These are phyloP conservation scores for Cheilosia vulpina DNA, from an alignment of 2,888 invertebrate species.

Conservation along the genomic window DNA sequence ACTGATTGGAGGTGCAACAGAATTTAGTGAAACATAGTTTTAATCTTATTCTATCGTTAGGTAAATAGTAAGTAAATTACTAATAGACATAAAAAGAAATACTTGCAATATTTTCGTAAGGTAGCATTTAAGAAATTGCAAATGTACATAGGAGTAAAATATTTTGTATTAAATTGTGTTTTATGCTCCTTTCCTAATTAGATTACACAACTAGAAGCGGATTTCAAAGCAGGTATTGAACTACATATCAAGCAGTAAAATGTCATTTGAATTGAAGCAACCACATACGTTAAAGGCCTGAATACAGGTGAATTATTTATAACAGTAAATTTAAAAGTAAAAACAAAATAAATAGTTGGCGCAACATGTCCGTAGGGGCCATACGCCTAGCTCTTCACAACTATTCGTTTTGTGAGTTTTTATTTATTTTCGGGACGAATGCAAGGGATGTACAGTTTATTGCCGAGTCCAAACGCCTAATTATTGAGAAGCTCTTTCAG, in stretches of 20 bases:
- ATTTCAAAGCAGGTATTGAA: slow-evolving; percentile 43
- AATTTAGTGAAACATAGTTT: slow-evolving; percentile 78
- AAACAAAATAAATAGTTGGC: too few relatives aligned
- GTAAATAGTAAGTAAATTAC: slow-evolving; percentile 31
- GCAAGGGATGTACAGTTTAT: too few relatives aligned
- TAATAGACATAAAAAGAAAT: slow-evolving; percentile 21
- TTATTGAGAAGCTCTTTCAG: too few relatives aligned
- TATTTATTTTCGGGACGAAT: too few relatives aligned
- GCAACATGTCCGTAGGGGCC: too few relatives aligned
- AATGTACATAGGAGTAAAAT: slow-evolving; percentile 52
- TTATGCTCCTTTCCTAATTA: slow-evolving; percentile 57
- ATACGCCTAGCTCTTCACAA: too few relatives aligned
- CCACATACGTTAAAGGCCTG: too few relatives aligned
- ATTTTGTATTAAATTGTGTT: slow-evolving; percentile 61
- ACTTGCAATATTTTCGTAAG: slow-evolving; percentile 71
- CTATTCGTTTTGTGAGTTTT: too few relatives aligned
- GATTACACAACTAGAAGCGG: slow-evolving; percentile 37
- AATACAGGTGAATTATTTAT: too few relatives aligned
- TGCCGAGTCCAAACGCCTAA: too few relatives aligned
- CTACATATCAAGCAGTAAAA: neutral
- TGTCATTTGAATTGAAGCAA: neutral
- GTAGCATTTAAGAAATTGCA: slow-evolving; percentile 55
- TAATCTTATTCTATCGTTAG: slow-evolving; percentile 41
- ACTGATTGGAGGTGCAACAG: slow-evolving; percentile 81
- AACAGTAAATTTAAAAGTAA: too few relatives aligned